Evolutionary conservation across 1,140 invertebrate species (phyloP).

Genomic region (Solenopsis invicta): DNA sequence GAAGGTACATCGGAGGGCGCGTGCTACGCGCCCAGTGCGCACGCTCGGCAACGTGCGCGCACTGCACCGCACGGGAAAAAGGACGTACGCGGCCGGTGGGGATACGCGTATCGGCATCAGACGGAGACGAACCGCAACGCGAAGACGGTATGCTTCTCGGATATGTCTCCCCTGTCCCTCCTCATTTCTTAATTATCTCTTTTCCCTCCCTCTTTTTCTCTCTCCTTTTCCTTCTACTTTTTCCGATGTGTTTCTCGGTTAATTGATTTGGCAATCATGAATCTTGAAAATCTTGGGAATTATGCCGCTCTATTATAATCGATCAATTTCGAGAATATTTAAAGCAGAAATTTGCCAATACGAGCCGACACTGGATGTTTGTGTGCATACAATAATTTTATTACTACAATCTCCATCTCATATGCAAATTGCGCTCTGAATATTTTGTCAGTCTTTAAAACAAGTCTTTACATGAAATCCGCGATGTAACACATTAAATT

Average conservation of each 20-base stretch:
- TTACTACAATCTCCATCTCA: no score
- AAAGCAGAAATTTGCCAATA: no score
- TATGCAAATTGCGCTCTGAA: no score
- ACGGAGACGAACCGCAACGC: constrained; percentile 74
- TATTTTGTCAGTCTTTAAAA: no score
- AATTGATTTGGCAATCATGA: background rate
- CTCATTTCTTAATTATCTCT: background rate
- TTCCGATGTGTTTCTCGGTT: background rate
- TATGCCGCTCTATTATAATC: background rate
- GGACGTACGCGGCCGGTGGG: background rate
- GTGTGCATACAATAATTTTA: no score
- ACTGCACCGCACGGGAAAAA: constrained; percentile 34
- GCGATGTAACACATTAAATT: no score
- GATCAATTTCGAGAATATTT: background rate
- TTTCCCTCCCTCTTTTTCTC: no score
- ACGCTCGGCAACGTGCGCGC: constrained; percentile 68
- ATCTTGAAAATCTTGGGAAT: background rate
- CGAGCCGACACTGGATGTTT: no score
- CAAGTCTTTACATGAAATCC: no score
- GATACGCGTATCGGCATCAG: constrained; percentile 68
- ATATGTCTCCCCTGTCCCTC: background rate
- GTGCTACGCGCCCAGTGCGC: constrained; percentile 72
- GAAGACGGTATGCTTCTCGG: constrained; percentile 11
- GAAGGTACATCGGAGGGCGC: constrained; percentile 86
- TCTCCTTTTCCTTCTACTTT: background rate